Percentiles rank a stretch among this genome's conserved stretches.
Evolutionary conservation across 2,113 vertebrate species (phyloP).

Genomic region (Nesogale talazaci): DNA sequence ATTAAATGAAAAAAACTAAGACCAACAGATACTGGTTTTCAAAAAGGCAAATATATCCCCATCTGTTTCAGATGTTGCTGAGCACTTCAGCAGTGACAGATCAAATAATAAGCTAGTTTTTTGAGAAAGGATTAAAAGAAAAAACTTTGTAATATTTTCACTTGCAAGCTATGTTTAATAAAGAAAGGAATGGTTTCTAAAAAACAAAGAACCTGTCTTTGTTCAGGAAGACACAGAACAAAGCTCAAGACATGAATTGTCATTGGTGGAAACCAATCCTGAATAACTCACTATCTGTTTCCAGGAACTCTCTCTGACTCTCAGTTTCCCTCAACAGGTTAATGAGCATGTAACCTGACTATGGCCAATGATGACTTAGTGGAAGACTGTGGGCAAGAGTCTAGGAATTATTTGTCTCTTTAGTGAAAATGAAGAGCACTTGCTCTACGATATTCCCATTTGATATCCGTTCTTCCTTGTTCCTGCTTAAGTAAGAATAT

Average conservation of each 20-base stretch:
- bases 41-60: conserved; percentile 84
- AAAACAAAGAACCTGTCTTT: no score
- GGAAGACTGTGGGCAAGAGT: neutral
- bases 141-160: conserved; percentile 99
- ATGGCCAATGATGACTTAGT: neutral
- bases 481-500: neutral
- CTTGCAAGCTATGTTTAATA: conserved; percentile 99
- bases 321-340: neutral
- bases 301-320: neutral
- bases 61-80: conserved; percentile 94
- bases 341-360: neutral
- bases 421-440: neutral
- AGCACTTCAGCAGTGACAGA: conserved; percentile 94
- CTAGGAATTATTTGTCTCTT: neutral
- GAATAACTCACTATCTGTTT: neutral
- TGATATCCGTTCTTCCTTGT: neutral
- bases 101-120: conserved; percentile 97
- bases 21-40: conserved; percentile 83
- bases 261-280: neutral
- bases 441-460: neutral
- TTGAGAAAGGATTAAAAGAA: conserved; percentile 90
- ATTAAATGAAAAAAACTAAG: conserved; percentile 84
- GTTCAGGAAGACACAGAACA: neutral
- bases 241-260: neutral
- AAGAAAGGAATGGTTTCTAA: conserved; percentile 97